Base-by-base conservation (phyloP, 2,888 invertebrate species). In the Trissolcus japonicus region DNA sequence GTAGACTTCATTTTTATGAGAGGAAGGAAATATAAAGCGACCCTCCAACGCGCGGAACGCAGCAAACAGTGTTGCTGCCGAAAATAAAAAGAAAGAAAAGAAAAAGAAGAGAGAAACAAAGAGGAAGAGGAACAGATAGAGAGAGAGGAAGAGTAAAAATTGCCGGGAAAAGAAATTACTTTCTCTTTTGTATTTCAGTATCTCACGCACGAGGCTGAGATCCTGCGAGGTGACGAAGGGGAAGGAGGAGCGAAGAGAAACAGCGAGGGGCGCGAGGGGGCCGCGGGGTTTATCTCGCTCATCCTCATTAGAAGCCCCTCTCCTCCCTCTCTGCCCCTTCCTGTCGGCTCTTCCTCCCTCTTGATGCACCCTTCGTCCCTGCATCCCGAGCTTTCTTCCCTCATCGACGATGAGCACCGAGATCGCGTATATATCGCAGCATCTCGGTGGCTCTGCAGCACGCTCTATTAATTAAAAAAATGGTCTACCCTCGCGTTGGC, bases 381-480 rank as follows among this genome's bases (percentile, higher is more conserved):
- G 50, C 16, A 7, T 19, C 17, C 74, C 72, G 78, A 65, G 71
- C 81, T 81, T 82, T 77, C 80, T 79, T 80, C 77, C 81, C 81
- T 71, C 76, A 54, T 63, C 55, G 69, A 60, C 72, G 61, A 65
- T 55, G 69, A 75, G 74, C 76, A 63, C 69, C 69, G 57, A 56
- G 69, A 66, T 6, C n/a, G 68, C 54, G 71, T 61, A 75, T 67
- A 77, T 79, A 76, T 79, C 79, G 80, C 82, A 81, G 80, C 80
- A 83, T 82, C 81, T 79, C 81, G 80, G 80, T 79, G 76, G 76
- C 79, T 80, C 81, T 81, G 81, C 74, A 82, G 81, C 82, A 83
- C 83, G 85, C 83, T 85, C 85, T 85, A 85, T 85, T 86, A 86
- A 86, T 86, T 86, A 85, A 86, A 85, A 85, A 84, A 85, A 76